Conservation (phyloP, 2,888 invertebrate genomes). For the Pterobdella sp. region DNA sequence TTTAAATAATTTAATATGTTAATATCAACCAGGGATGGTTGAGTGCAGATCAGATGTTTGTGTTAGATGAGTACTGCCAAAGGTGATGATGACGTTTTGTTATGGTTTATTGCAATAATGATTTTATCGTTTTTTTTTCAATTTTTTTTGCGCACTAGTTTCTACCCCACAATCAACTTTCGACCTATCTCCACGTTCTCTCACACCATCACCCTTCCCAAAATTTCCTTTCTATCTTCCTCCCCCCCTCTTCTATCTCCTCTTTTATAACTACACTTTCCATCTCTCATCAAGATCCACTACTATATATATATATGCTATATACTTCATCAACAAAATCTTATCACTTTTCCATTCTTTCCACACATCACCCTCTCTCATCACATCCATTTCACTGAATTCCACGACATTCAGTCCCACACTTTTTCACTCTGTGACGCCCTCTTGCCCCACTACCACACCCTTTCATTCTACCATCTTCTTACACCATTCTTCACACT, state of each 20-base stretch:
- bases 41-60: constrained; percentile 25
- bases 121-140: background rate
- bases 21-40: constrained; percentile 24
- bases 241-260: background rate
- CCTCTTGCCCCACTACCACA: background rate
- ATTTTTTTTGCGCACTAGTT: background rate
- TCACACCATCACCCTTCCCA: background rate
- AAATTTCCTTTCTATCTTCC: background rate
- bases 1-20: constrained; percentile 19
- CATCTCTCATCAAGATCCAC: too few species aligned
- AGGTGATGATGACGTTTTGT: background rate
- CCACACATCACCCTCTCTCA: background rate
- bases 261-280: too few species aligned
- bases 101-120: background rate
- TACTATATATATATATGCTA: too few species aligned
- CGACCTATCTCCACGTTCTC: background rate
- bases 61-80: constrained; percentile 26
- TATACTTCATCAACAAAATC: too few species aligned
- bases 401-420: background rate
- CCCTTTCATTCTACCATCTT: background rate
- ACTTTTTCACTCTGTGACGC: background rate
- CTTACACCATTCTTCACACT: background rate
- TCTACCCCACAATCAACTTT: background rate
- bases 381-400: background rate
- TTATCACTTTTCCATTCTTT: background rate